A percentile compares a stretch with the other conserved stretches of the same genome.
These are phyloP conservation scores for Drosophila truncata DNA, from an alignment of 1,140 invertebrate genomes.

Conservation along the genomic window DNA sequence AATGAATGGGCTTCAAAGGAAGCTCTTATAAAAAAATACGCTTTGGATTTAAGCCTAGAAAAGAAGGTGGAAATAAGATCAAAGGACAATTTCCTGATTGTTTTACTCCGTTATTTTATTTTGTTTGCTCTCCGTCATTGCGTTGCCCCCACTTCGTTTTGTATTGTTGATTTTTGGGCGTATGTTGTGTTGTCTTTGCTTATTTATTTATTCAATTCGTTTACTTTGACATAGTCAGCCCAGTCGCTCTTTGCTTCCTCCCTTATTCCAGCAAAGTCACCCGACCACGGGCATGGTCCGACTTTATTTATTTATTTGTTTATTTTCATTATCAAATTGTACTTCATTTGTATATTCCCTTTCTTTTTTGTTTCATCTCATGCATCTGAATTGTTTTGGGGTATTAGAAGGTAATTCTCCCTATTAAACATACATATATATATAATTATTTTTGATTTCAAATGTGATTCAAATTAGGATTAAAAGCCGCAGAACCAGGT, in stretches of 20 bases:
- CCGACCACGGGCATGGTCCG: constrained; percentile 26
- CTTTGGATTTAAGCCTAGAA: constrained; percentile 33
- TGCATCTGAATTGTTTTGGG: background rate
- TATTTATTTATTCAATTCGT: constrained; percentile 71
- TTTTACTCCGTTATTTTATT: constrained; percentile 83
- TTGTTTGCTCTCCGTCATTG: constrained; percentile 62
- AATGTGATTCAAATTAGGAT: background rate
- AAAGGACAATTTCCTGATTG: constrained; percentile 83
- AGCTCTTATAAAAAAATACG: constrained; percentile 38
- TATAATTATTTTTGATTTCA: background rate
- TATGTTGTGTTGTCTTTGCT: constrained; percentile 75
- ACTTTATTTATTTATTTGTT: constrained; percentile 62
- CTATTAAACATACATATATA: background rate
- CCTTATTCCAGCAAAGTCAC: constrained; percentile 8
- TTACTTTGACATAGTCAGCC: constrained; percentile 55
- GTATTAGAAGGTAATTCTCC: background rate
- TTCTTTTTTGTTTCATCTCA: constrained; percentile 41
- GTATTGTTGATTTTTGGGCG: constrained; percentile 63
- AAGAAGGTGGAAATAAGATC: constrained; percentile 64
- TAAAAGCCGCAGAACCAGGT: no score
- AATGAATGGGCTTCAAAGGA: constrained; percentile 59
- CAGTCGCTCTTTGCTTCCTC: constrained; percentile 4
- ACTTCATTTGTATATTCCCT: constrained; percentile 63
- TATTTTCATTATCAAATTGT: constrained; percentile 73
- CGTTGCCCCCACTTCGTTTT: constrained; percentile 15